Percentiles rank a stretch among this genome's conserved stretches.
Conservation (phyloP, 2,113 vertebrate genomes). For the Nipponia nippon region DNA sequence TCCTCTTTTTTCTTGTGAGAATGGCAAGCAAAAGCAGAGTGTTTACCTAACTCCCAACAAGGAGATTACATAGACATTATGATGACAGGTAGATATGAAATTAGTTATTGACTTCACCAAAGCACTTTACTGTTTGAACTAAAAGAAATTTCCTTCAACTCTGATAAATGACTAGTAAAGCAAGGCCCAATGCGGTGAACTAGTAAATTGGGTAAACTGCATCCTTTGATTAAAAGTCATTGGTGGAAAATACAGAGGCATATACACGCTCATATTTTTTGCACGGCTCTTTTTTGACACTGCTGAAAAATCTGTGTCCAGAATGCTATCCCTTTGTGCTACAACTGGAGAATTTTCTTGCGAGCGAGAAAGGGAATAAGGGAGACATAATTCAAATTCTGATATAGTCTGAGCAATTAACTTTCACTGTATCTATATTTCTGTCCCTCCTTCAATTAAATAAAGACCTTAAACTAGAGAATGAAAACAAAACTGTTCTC, state of each 20-base stretch:
- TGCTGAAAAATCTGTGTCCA: not conserved
- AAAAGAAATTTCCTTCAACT: not conserved
- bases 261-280: not conserved
- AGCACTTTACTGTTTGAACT: not conserved
- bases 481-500: not conserved
- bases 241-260: not conserved
- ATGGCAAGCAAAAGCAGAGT: not conserved
- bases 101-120: not conserved
- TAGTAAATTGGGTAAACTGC: not conserved
- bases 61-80: not conserved
- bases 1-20: not conserved
- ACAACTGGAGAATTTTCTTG: not conserved
- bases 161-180: not conserved
- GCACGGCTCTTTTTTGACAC: not conserved
- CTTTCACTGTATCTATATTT: not conserved
- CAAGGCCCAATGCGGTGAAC: not conserved
- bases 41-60: not conserved
- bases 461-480: not conserved
- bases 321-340: not conserved
- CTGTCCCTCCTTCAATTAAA: not conserved
- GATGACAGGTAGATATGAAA: not conserved
- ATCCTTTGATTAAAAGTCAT: not conserved
- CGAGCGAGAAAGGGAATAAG: accelerated
- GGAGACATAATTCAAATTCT: not conserved
- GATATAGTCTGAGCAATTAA: not conserved